Conservation (phyloP, 2,888 invertebrate genomes). For the Chelonus formosanus region DNA sequence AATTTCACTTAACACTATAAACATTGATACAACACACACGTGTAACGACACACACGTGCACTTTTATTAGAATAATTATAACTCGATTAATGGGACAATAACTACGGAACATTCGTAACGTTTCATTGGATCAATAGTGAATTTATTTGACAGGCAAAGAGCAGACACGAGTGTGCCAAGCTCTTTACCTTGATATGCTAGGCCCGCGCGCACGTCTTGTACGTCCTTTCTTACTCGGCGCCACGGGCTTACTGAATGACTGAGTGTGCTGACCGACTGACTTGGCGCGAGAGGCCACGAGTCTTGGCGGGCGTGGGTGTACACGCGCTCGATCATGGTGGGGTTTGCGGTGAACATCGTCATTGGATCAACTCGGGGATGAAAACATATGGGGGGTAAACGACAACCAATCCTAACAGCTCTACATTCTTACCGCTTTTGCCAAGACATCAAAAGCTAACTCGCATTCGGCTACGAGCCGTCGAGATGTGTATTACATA, state of each 20-base stretch:
- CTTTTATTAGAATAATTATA: neutral
- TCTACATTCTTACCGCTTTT: neutral
- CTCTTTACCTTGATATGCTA: conserved; percentile 19
- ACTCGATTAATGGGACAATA: neutral
- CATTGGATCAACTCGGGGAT: conserved; percentile 48
- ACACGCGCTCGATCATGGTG: conserved; percentile 50
- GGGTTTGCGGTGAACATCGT: conserved; percentile 32
- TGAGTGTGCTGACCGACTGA: conserved; percentile 59
- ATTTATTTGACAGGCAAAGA: conserved; percentile 13
- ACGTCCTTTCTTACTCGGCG: conserved; percentile 55
- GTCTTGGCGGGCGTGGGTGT: conserved; percentile 57
- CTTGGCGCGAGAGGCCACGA: conserved; percentile 47
- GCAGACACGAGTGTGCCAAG: conserved; percentile 8
- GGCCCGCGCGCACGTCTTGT: conserved; percentile 33
- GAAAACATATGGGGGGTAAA: conserved; percentile 42
- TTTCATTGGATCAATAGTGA: neutral
- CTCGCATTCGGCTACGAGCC: conserved; percentile 50
- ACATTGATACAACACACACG: conserved; percentile 16
- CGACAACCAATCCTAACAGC: conserved; percentile 49
- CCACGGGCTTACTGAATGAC: conserved; percentile 62
- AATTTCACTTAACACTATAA: conserved; percentile 3
- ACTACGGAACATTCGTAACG: neutral
- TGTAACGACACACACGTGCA: conserved; percentile 15
- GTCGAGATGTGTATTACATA: conserved; percentile 38
- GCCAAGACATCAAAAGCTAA: conserved; percentile 33